Evolutionary conservation across 1,140 invertebrate genomes (phyloP), one percentile per base, ranked within the genome.

Genomic region (Drosophila lacteicornis): DNA sequence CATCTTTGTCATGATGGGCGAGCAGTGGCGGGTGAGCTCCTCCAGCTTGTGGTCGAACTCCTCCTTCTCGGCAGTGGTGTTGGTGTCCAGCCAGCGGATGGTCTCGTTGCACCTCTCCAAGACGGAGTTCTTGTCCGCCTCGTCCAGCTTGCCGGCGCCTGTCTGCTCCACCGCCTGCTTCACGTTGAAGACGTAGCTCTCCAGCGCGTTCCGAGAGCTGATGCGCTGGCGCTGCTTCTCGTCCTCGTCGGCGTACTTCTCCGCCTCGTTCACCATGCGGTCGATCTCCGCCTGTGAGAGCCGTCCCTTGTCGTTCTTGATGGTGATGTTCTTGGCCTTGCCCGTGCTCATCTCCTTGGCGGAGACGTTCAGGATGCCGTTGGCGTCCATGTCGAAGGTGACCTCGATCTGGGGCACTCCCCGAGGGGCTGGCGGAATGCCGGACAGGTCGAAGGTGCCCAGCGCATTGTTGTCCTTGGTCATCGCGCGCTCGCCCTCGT

Each of bases 291-390:
- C 96, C 84, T 97, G 97, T 11, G 94, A 95, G 5, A 97, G 93
- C 60, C 97, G 94, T 42, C 96, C 96, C 87, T 97, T 97, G 91
- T 98, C 97, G 87, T 97, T 97, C 36, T 96, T 97, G 70, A 97
- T 97, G 15, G 96, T 97, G 78, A 98, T 97, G 86, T 97, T 96
- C 94, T 94, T 61, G 92, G 94, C 47, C 94, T 93, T 94, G 5
- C 94, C 94, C 1, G 94, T 94, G 57, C 93, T 93, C 66, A 92
- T 94, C 79, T 95, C 94, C 65, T 93, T 93, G 22, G 94, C 94
- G 0, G 95, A 94, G 8, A 97, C 96, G 80, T 95, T 95, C 49
- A 95, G 70, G 59, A 95, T 95, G 30, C 95, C 95, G 73, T 95
- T 95, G n/a, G 94, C 94, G 79, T 95, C 94, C 66, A 95, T 80